Evolutionary conservation across 2,888 invertebrate species (phyloP).

Genomic region (Helleia helle): DNA sequence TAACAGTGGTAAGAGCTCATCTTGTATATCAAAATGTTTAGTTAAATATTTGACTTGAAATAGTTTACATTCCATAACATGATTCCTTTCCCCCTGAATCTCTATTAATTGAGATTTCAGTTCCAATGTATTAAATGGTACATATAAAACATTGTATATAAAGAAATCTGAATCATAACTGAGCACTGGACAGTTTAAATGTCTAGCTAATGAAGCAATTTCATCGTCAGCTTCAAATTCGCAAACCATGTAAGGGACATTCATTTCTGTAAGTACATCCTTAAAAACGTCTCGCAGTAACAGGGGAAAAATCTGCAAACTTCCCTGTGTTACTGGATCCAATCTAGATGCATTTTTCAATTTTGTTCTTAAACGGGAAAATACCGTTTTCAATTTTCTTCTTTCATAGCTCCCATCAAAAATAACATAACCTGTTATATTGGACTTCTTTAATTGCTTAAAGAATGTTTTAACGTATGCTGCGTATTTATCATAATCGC

Average conservation of each 20-base stretch:
- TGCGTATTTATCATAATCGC: conserved; percentile 88
- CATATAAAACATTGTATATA: conserved; percentile 87
- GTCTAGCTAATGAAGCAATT: conserved; percentile 85
- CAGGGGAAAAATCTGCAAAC: conserved; percentile 80
- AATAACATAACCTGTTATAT: conserved; percentile 81
- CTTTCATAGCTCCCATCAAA: conserved; percentile 86
- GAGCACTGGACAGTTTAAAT: conserved; percentile 87
- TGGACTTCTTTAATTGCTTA: conserved; percentile 78
- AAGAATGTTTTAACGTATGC: conserved; percentile 79
- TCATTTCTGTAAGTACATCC: conserved; percentile 77
- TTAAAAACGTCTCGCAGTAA: conserved; percentile 83
- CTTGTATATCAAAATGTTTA: conserved; percentile 75
- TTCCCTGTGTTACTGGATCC: conserved; percentile 70
- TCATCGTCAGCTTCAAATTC: conserved; percentile 93
- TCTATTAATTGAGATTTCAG: conserved; percentile 47
- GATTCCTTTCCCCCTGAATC: conserved; percentile 36
- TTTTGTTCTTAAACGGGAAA: conserved; percentile 73
- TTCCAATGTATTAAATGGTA: conserved; percentile 82
- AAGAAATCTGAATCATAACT: conserved; percentile 97
- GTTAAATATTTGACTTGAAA: conserved; percentile 82
- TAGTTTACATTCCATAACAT: conserved; percentile 78
- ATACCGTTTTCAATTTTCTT: conserved; percentile 80
- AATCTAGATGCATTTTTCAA: conserved; percentile 72
- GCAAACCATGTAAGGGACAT: conserved; percentile 80
- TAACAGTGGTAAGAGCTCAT: conserved; percentile 82